These are phyloP conservation scores for Hirtodrosophila confusa DNA, from an alignment of 2,888 invertebrate species.

Conservation along the genomic window DNA sequence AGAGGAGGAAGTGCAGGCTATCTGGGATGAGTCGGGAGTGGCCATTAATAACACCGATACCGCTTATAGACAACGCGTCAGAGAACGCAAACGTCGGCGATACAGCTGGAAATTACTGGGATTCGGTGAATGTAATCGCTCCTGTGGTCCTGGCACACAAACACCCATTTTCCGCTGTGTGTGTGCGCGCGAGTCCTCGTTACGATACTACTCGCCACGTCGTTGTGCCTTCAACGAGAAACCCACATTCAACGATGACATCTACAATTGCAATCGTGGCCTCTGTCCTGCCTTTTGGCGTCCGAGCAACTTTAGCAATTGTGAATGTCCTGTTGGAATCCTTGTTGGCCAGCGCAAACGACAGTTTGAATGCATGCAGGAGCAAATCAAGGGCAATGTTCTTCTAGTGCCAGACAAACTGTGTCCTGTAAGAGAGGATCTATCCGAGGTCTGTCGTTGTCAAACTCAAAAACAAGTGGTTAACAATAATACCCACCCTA, in stretches of 20 bases:
- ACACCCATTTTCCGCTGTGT: slow-evolving; percentile 86
- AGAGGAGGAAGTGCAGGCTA: slow-evolving; percentile 80
- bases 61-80: slow-evolving; percentile 43
- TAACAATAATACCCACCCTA: background rate
- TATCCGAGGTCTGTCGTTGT: slow-evolving; percentile 84
- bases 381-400: slow-evolving; percentile 75
- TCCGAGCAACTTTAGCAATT: slow-evolving; percentile 90
- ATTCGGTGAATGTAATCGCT: slow-evolving; percentile 90
- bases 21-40: slow-evolving; percentile 80
- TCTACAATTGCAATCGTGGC: slow-evolving; percentile 89
- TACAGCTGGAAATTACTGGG: slow-evolving; percentile 90
- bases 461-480: slow-evolving; percentile 20
- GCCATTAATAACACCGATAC: slow-evolving; percentile 76
- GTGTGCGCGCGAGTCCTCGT: slow-evolving; percentile 86
- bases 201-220: slow-evolving; percentile 87
- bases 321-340: slow-evolving; percentile 87
- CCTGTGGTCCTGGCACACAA: slow-evolving; percentile 88
- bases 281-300: slow-evolving; percentile 93
- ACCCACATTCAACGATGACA: slow-evolving; percentile 86
- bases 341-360: slow-evolving; percentile 88
- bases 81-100: slow-evolving; percentile 85
- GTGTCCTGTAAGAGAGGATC: slow-evolving; percentile 85
- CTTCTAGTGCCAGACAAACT: slow-evolving; percentile 86
- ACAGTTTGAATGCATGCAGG: slow-evolving; percentile 88
- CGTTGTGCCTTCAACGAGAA: slow-evolving; percentile 87